Evolutionary conservation across 1,140 invertebrate species (phyloP).

Genomic region (Diorhabda elongata): DNA sequence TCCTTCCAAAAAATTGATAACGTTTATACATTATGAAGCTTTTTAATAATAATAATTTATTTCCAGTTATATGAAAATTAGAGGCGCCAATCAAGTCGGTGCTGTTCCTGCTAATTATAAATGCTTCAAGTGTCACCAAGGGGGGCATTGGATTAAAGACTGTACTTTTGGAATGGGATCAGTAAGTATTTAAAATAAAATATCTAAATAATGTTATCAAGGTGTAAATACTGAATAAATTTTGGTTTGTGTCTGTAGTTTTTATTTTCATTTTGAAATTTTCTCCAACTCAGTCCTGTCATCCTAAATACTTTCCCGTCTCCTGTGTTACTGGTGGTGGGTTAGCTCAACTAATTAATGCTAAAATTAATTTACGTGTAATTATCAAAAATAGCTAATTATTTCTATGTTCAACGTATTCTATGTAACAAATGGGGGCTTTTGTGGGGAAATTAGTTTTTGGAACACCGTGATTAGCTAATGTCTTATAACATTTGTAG

Average conservation of each 20-base stretch:
- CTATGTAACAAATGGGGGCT: too few relatives aligned
- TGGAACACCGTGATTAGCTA: too few relatives aligned
- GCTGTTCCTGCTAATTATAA: conserved; percentile 84
- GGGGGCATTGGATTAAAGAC: conserved; percentile 94
- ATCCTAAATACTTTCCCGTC: too few relatives aligned
- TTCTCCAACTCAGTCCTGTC: too few relatives aligned
- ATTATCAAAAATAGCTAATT: too few relatives aligned
- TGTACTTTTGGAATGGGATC: conserved; percentile 68
- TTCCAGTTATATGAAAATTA: conserved; percentile 79
- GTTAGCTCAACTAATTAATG: too few relatives aligned
- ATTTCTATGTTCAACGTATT: too few relatives aligned
- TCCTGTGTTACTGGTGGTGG: too few relatives aligned
- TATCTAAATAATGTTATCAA: neutral
- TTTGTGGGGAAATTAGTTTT: too few relatives aligned
- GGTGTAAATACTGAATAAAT: conserved; percentile 15
- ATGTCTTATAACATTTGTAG: too few relatives aligned
- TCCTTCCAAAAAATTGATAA: neutral
- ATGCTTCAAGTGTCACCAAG: conserved; percentile 88
- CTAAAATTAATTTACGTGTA: too few relatives aligned
- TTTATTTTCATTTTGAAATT: conserved; percentile 19
- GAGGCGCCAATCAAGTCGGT: conserved; percentile 80
- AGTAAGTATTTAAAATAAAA: conserved; percentile 49
- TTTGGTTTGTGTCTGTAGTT: conserved; percentile 10
- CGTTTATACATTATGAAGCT: neutral
- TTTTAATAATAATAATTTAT: conserved; percentile 1